Conservation (phyloP, 2,113 vertebrate species). For the Spheniscus mendiculus region DNA sequence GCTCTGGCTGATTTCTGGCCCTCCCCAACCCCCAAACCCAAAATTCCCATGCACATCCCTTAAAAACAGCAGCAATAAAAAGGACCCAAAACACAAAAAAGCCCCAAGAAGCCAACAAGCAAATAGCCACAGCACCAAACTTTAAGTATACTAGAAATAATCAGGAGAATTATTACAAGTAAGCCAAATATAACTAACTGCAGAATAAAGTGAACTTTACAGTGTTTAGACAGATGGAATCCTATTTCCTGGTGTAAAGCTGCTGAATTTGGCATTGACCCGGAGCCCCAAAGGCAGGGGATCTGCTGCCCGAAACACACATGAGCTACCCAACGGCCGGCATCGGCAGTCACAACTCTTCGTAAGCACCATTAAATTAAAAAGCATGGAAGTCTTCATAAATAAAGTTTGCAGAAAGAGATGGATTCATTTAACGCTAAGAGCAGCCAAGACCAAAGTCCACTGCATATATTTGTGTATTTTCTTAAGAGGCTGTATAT, state of each 20-base stretch:
- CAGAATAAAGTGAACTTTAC: neutral
- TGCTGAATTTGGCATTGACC: neutral
- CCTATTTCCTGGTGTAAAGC: neutral
- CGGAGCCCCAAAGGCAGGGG: neutral
- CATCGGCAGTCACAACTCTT: neutral
- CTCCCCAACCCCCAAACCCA: neutral
- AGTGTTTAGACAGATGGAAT: constrained; percentile 44
- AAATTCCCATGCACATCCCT: neutral
- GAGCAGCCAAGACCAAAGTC: neutral
- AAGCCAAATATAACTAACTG: constrained; percentile 21
- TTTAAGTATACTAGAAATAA: neutral
- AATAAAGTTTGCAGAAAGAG: neutral
- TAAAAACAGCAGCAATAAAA: neutral
- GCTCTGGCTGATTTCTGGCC: neutral
- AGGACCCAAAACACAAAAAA: neutral
- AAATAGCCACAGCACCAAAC: neutral
- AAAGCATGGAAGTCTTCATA: neutral
- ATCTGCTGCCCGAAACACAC: neutral
- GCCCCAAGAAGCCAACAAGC: neutral
- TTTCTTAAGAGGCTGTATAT: constrained; percentile 11
- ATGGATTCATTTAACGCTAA: neutral
- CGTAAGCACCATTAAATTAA: neutral
- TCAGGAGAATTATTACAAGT: neutral
- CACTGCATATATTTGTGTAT: neutral
- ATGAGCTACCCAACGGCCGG: accelerated